Conservation (phyloP, 2,113 vertebrate species). For the Parus major region DNA sequence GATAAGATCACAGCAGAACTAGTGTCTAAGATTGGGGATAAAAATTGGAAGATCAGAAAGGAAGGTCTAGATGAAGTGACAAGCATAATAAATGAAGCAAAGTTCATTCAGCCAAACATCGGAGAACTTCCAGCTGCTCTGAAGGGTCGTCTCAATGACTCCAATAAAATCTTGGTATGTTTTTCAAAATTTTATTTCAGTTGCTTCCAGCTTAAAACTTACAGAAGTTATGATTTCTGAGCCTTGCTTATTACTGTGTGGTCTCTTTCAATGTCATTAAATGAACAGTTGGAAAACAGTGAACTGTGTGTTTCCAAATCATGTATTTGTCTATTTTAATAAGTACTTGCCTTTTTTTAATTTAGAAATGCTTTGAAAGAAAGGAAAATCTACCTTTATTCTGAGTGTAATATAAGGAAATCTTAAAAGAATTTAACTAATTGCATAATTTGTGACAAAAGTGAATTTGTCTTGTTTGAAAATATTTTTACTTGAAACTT, state of each 20-base stretch:
- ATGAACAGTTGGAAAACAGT: not conserved
- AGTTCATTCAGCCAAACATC: slow-evolving; percentile 91
- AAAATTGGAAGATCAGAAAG: slow-evolving; percentile 98
- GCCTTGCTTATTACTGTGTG: not conserved
- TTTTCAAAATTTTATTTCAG: not conserved
- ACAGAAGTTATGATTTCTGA: not conserved
- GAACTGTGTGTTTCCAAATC: not conserved
- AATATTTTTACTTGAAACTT: not conserved
- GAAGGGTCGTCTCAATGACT: slow-evolving; percentile 91
- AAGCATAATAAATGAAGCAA: slow-evolving; percentile 92
- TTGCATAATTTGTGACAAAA: not conserved
- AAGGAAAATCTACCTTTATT: not conserved
- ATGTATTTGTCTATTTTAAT: not conserved
- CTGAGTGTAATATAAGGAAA: not conserved
- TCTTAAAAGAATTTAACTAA: not conserved
- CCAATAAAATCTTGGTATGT: slow-evolving; percentile 96
- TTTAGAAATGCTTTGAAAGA: not conserved
- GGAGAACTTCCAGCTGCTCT: slow-evolving; percentile 91
- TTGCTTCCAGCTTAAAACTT: not conserved
- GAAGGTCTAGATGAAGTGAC: slow-evolving; percentile 93
- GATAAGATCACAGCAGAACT: slow-evolving; percentile 93
- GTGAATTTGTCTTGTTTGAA: not conserved
- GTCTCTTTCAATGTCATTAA: not conserved
- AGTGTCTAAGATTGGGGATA: slow-evolving; percentile 92
- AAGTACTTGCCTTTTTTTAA: not conserved